These are phyloP conservation scores for Tauraco hartlaubi DNA, from an alignment of 2,797 vertebrate species.

Conservation along the genomic window DNA sequence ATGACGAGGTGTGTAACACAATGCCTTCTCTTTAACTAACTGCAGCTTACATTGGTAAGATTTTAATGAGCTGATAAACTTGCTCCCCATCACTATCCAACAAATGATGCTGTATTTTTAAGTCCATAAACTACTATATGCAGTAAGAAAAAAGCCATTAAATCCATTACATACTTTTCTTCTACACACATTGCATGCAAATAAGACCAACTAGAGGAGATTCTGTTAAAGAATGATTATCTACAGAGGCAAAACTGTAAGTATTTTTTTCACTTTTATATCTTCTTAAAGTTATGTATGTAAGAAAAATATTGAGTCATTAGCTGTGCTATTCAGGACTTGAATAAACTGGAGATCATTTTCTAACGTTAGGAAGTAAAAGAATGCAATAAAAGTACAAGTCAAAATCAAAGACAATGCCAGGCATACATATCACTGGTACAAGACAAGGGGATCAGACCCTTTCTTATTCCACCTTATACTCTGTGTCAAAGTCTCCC, in stretches of 20 bases:
- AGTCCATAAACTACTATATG: neutral
- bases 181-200: neutral
- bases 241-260: neutral
- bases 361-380: neutral
- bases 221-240: neutral
- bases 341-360: neutral
- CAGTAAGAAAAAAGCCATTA: neutral
- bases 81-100: neutral
- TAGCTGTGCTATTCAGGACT: neutral
- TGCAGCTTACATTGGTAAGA: neutral
- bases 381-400: neutral
- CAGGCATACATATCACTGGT: neutral
- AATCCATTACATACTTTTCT: neutral
- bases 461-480: neutral
- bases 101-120: neutral
- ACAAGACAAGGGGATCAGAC: neutral
- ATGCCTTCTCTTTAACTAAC: neutral
- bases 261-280: neutral
- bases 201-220: neutral
- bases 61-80: conserved; percentile 16
- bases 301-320: neutral
- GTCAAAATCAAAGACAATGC: neutral
- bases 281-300: neutral
- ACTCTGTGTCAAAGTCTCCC: neutral
- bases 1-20: neutral